A percentile compares a stretch with the other conserved stretches of the same genome.
Conservation (phyloP, 2,888 invertebrate genomes). For the Cheilosia scutellata region DNA sequence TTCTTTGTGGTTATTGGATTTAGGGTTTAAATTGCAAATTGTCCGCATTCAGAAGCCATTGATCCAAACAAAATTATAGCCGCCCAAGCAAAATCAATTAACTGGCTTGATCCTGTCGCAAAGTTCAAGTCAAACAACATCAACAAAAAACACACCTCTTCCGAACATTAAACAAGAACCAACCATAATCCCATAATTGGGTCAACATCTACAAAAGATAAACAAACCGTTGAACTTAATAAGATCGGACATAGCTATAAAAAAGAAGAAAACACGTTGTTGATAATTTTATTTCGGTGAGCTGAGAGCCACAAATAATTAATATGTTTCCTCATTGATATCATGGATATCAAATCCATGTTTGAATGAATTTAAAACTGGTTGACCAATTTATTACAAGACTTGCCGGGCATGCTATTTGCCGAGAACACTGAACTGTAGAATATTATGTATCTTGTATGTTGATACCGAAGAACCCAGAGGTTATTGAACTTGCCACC, state of each 20-base stretch:
- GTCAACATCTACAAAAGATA: conserved; percentile 49
- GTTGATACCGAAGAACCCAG: conserved; percentile 10
- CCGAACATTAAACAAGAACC: background rate
- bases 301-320: conserved; percentile 1
- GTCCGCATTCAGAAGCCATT: conserved; percentile 1
- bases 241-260: conserved; percentile 7
- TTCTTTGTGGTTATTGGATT: conserved; percentile 1
- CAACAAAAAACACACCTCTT: background rate
- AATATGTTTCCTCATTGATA: conserved; percentile 36
- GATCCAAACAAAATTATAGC: conserved; percentile 23
- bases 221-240: conserved; percentile 54
- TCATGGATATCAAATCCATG: background rate
- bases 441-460: conserved; percentile 7
- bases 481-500: conserved; percentile 47
- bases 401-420: background rate
- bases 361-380: conserved; percentile 25
- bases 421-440: background rate
- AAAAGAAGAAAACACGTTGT: background rate
- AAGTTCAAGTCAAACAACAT: conserved; percentile 4
- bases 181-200: conserved; percentile 41
- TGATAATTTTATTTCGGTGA: conserved; percentile 16
- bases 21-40: background rate
- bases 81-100: background rate
- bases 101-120: conserved; percentile 26
- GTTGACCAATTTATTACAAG: conserved; percentile 25